Percentiles rank a stretch among this genome's conserved stretches.
These are phyloP conservation scores for Rhogogaster chlorosoma DNA, from an alignment of 2,888 invertebrate genomes.

Conservation along the genomic window DNA sequence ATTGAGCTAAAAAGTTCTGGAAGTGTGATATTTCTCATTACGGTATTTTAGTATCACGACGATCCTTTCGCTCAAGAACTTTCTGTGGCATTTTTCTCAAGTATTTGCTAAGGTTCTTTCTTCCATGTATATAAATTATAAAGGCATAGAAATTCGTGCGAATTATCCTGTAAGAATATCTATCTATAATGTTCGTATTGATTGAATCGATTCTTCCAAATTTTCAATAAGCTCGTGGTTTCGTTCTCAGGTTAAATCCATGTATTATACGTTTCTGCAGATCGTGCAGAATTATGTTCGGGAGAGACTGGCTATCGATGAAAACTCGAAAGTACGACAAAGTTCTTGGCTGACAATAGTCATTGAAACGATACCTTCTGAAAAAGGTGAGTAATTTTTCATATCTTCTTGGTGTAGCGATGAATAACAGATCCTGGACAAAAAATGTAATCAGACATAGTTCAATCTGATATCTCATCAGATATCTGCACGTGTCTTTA, in stretches of 20 bases:
- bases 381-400: no score
- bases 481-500: no score
- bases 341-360: no score
- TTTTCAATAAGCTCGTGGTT: neutral
- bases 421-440: no score
- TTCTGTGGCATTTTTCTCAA: neutral
- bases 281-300: no score
- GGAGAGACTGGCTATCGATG: no score
- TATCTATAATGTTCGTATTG: neutral
- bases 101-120: neutral
- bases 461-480: no score
- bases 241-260: neutral
- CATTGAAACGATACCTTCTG: no score
- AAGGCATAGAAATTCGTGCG: neutral
- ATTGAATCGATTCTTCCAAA: neutral
- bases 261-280: no score
- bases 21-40: neutral
- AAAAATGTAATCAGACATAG: no score
- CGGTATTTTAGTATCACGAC: neutral
- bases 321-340: no score
- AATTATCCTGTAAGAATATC: neutral
- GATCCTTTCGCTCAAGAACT: neutral
- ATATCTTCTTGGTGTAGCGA: no score
- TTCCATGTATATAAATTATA: neutral
- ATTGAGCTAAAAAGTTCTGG: neutral